Conservation (phyloP, 2,888 invertebrate genomes). For the Synanthedon myopaeformis region DNA sequence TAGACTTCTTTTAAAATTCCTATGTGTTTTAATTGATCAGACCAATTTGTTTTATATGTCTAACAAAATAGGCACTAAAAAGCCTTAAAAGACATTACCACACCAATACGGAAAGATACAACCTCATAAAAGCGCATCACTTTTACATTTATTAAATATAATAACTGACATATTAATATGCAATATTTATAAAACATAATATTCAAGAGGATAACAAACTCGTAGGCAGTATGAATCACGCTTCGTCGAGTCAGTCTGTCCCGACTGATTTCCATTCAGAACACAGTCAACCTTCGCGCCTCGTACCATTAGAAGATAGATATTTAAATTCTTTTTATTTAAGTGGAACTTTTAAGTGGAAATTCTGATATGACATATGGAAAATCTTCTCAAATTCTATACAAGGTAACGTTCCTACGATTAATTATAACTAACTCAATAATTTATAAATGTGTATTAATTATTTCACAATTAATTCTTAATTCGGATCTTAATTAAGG, state of each 20-base stretch:
- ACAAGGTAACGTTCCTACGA: slow-evolving; percentile 24
- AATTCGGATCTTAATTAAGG: no score
- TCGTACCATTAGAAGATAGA: not conserved
- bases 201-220: not conserved
- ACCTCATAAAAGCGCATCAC: not conserved
- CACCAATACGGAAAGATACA: not conserved
- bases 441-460: no score
- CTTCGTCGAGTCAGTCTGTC: not conserved
- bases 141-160: not conserved
- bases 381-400: slow-evolving; percentile 32
- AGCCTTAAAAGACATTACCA: not conserved
- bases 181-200: not conserved
- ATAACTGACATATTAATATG: not conserved
- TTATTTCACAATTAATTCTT: no score
- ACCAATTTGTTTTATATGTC: no score
- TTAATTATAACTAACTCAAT: no score
- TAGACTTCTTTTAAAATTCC: no score
- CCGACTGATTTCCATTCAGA: not conserved
- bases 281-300: no score
- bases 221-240: not conserved
- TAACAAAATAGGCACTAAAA: no score
- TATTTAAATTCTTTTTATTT: not conserved
- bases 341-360: not conserved
- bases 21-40: no score
- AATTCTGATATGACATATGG: slow-evolving; percentile 32